A percentile compares a stretch with the other conserved stretches of the same genome.
Evolutionary conservation across 2,888 invertebrate genomes (phyloP).

Genomic region (Drosophila neoperkinsi): DNA sequence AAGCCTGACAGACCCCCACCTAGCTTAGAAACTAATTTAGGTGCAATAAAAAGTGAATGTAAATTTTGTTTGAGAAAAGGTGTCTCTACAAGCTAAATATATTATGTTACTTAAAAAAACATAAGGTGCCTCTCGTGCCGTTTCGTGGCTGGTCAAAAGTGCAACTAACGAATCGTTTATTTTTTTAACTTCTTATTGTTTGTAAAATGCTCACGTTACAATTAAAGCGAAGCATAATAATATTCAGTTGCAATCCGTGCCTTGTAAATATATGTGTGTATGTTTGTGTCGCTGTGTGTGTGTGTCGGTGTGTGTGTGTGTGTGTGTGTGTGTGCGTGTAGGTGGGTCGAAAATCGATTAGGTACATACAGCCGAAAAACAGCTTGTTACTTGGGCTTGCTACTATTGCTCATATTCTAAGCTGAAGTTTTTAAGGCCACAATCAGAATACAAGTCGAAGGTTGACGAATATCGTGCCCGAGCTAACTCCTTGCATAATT

Average conservation of each 20-base stretch:
- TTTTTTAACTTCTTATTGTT: slow-evolving; percentile 38
- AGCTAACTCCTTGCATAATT: slow-evolving; percentile 34
- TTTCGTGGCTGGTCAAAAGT: slow-evolving; percentile 58
- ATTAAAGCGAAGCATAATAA: slow-evolving; percentile 35
- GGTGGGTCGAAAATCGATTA: slow-evolving; percentile 26
- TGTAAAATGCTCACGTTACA: slow-evolving; percentile 48
- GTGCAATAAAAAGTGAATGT: slow-evolving; percentile 67
- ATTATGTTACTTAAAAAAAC: slow-evolving; percentile 40
- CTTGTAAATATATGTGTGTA: not conserved
- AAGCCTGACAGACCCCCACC: slow-evolving; percentile 7
- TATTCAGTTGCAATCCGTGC: slow-evolving; percentile 7
- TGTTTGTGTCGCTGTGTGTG: not conserved
- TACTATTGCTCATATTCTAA: slow-evolving; percentile 31
- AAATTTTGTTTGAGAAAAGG: slow-evolving; percentile 36
- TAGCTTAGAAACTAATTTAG: slow-evolving; percentile 22
- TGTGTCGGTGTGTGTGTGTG: slow-evolving; percentile 4
- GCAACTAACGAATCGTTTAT: slow-evolving; percentile 44
- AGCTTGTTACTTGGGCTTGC: slow-evolving; percentile 2
- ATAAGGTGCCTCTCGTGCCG: slow-evolving; percentile 28
- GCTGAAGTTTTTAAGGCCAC: slow-evolving; percentile 11
- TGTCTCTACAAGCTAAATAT: slow-evolving; percentile 37
- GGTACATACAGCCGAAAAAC: slow-evolving; percentile 1
- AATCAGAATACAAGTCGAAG: slow-evolving; percentile 28
- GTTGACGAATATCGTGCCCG: slow-evolving; percentile 29
- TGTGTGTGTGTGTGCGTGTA: slow-evolving; percentile 23